A percentile compares a stretch with the other conserved stretches of the same genome.
phyloP scores from a whole-genome alignment of 1,140 invertebrate genomes.

The Melanaphis sacchari region DNA sequence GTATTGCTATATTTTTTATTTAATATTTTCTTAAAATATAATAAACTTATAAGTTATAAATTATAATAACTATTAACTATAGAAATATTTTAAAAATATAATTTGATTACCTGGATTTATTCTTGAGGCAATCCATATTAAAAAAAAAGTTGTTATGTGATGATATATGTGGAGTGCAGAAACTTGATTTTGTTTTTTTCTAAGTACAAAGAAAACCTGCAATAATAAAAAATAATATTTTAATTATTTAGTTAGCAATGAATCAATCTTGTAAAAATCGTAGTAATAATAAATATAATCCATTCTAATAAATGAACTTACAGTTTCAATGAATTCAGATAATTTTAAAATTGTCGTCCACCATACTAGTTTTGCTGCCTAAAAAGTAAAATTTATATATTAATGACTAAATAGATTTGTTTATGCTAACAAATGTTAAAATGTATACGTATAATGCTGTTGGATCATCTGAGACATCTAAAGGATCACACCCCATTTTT shows the following conservation, averaged over 20 bases:
- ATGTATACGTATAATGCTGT: slow-evolving; percentile 61
- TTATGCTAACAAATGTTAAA: background rate
- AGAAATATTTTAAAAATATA: slow-evolving; percentile 63
- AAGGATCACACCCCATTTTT: slow-evolving; percentile 66
- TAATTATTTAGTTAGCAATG: background rate
- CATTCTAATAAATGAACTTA: slow-evolving; percentile 54
- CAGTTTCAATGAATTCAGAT: slow-evolving; percentile 60
- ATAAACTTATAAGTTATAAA: slow-evolving; percentile 43
- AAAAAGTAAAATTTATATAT: slow-evolving; percentile 48
- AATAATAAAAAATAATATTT: background rate
- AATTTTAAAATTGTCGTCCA: slow-evolving; percentile 59
- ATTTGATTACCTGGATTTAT: slow-evolving; percentile 69
- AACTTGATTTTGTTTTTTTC: slow-evolving; percentile 76
- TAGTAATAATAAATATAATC: background rate
- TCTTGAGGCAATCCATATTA: slow-evolving; percentile 78
- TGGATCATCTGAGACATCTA: slow-evolving; percentile 65
- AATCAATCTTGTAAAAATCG: background rate
- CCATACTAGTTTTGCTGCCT: slow-evolving; percentile 60
- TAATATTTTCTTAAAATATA: slow-evolving; percentile 57
- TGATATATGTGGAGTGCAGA: slow-evolving; percentile 75
- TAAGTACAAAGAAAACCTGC: slow-evolving; percentile 72
- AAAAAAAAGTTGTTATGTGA: slow-evolving; percentile 71
- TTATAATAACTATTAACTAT: background rate
- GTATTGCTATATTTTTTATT: background rate
- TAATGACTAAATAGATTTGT: background rate